Percentiles rank a stretch among this genome's conserved stretches.
Conservation (phyloP, 2,888 invertebrate species). For the Drosophila basisetae region DNA sequence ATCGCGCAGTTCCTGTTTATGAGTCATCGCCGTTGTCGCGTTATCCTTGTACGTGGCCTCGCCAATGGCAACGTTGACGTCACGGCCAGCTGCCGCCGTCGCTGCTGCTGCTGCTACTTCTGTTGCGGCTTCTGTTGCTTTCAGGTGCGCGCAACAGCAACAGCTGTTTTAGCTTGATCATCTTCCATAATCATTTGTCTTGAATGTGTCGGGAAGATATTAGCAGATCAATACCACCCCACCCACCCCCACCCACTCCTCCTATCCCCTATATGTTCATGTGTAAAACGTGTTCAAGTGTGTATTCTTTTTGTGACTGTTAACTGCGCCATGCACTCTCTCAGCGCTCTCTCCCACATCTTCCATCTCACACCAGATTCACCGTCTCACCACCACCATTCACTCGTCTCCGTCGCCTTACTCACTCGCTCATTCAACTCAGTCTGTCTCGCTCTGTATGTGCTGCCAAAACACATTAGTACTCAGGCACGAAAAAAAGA, state of each 20-base stretch:
- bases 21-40: conserved; percentile 63
- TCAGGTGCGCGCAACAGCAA: conserved; percentile 68
- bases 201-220: conserved; percentile 44
- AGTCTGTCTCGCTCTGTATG: conserved; percentile 14
- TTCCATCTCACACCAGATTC: conserved; percentile 4
- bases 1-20: conserved; percentile 67
- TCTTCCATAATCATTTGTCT: conserved; percentile 33
- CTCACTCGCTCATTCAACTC: conserved; percentile 26
- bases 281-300: conserved; percentile 54
- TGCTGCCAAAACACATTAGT: conserved; percentile 78
- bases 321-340: conserved; percentile 19
- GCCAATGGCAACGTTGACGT: conserved; percentile 62
- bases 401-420: conserved; percentile 3
- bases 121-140: conserved; percentile 32
- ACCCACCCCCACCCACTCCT: conserved; percentile 1
- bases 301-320: conserved; percentile 72
- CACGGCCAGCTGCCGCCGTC: conserved; percentile 33
- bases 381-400: conserved; percentile 26
- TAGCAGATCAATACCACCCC: conserved; percentile 16
- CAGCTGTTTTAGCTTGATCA: conserved; percentile 56
- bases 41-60: conserved; percentile 76
- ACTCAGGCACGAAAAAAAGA: conserved; percentile 78
- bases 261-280: conserved; percentile 3
- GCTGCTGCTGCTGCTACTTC: neutral
- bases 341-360: neutral